phyloP scores from a whole-genome alignment of 2,888 invertebrate species.

The Trimorus sp. region DNA sequence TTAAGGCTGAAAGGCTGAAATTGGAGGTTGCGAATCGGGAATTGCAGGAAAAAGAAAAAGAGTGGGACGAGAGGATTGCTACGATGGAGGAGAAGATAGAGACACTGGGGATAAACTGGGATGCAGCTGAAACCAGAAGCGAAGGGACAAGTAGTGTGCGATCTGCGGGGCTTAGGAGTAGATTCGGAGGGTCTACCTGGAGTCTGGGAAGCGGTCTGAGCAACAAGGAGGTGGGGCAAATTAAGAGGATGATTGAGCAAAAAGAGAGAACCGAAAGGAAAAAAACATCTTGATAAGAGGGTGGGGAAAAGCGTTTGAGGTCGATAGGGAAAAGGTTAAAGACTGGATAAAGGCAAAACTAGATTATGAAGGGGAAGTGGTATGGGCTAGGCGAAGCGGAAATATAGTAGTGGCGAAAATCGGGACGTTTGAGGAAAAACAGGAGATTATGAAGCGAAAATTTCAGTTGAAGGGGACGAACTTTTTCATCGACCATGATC shows the following conservation, averaged over 20 bases:
- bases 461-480: slow-evolving; percentile 9
- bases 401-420: slow-evolving; percentile 31
- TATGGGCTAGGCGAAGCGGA: slow-evolving; percentile 16
- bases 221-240: background rate
- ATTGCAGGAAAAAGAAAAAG: too few relatives aligned
- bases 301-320: background rate
- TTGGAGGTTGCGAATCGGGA: too few relatives aligned
- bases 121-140: too few relatives aligned
- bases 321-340: slow-evolving; percentile 18
- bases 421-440: slow-evolving; percentile 16
- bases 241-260: background rate
- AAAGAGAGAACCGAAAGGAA: slow-evolving; percentile 28
- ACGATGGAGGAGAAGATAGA: too few relatives aligned
- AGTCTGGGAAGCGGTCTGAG: background rate
- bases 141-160: too few relatives aligned
- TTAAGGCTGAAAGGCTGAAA: too few relatives aligned
- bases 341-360: slow-evolving; percentile 29
- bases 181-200: background rate
- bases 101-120: too few relatives aligned
- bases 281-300: slow-evolving; percentile 32
- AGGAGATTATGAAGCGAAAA: slow-evolving; percentile 40
- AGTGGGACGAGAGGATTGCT: too few relatives aligned
- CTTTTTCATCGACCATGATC: slow-evolving; percentile 41
- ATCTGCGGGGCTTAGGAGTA: background rate
- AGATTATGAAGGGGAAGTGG: slow-evolving; percentile 22